Evolutionary conservation across 2,888 invertebrate genomes (phyloP).

Genomic region (Calameuta idolon): DNA sequence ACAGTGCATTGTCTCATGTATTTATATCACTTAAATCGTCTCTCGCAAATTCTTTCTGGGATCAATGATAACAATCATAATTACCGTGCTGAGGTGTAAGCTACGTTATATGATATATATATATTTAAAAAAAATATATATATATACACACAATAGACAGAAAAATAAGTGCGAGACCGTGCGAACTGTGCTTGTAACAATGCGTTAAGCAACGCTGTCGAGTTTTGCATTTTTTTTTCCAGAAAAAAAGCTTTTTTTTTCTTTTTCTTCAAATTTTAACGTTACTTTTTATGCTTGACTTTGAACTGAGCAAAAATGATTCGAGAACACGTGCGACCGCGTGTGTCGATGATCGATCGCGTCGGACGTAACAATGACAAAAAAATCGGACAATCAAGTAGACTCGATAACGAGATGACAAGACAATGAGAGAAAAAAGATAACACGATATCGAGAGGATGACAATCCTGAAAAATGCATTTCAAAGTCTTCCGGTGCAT

Average conservation of each 20-base stretch:
- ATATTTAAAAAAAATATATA: not conserved
- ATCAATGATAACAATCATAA: not conserved
- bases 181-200: constrained; percentile 63
- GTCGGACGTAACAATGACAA: constrained; percentile 18
- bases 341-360: not conserved
- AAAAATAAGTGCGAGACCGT: constrained; percentile 40
- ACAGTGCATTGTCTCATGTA: not conserved
- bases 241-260: not conserved
- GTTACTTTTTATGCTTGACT: not conserved
- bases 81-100: not conserved
- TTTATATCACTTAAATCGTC: not conserved
- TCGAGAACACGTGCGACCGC: not conserved
- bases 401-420: not conserved
- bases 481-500: not conserved
- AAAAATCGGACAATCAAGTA: not conserved
- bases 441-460: not conserved
- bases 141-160: constrained; percentile 1
- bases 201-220: constrained; percentile 2
- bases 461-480: not conserved
- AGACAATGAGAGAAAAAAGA: not conserved
- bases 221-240: not conserved
- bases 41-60: not conserved
- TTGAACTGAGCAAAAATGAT: not conserved
- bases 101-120: not conserved
- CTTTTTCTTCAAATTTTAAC: not conserved